phyloP scores from a whole-genome alignment of 2,888 invertebrate genomes.

The Tridacna gigas region DNA sequence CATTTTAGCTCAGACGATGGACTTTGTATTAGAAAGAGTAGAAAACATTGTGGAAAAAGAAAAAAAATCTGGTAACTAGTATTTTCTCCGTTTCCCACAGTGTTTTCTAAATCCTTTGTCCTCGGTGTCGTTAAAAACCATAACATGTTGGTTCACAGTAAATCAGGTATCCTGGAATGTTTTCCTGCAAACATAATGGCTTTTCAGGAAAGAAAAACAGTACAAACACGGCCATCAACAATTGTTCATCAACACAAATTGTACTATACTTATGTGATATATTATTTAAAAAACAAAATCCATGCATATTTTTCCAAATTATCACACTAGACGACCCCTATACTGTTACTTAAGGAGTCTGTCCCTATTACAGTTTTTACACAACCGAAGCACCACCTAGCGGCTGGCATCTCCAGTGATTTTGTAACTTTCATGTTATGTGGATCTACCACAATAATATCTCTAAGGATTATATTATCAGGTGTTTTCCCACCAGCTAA shows the following conservation, averaged over 20 bases:
- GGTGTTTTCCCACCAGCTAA: conserved; percentile 76
- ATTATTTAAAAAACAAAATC: too few species aligned
- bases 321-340: conserved; percentile 42
- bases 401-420: conserved; percentile 67
- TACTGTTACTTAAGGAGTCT: conserved; percentile 67
- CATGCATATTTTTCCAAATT: too few species aligned
- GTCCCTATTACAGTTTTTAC: conserved; percentile 60
- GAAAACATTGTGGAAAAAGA: not conserved
- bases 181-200: too few species aligned
- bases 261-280: too few species aligned
- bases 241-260: too few species aligned
- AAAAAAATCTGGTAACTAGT: not conserved
- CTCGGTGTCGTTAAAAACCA: not conserved
- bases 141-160: too few species aligned
- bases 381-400: conserved; percentile 73
- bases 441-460: conserved; percentile 59
- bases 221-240: too few species aligned
- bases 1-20: not conserved
- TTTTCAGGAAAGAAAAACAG: too few species aligned
- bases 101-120: not conserved
- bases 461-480: conserved; percentile 69
- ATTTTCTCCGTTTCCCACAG: not conserved
- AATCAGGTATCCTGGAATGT: too few species aligned
- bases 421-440: conserved; percentile 36
- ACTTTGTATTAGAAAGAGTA: not conserved